A percentile compares a stretch with the other conserved stretches of the same genome.
Conservation (phyloP, 2,113 vertebrate genomes). For the Hemiscyllium ocellatum region DNA sequence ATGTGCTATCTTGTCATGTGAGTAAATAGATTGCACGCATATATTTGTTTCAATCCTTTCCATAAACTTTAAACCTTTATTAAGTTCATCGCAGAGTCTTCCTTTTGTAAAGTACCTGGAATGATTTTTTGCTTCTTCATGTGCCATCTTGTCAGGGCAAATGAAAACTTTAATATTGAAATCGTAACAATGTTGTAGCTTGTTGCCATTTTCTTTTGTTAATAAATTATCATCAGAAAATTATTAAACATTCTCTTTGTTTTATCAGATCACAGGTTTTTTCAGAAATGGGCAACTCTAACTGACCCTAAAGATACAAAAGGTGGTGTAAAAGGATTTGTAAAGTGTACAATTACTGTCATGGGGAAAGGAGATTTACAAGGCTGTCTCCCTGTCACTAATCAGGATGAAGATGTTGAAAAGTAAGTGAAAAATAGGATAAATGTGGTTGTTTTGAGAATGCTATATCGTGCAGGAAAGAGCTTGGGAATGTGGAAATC, state of each 20-base stretch:
- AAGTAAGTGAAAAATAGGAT: conserved; percentile 58
- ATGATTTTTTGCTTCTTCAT: neutral
- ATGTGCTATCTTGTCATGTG: too few relatives aligned
- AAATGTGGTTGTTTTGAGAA: neutral
- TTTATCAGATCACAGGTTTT: conserved; percentile 76
- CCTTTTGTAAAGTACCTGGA: neutral
- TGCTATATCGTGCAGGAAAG: neutral
- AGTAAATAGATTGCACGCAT: neutral
- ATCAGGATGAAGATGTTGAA: conserved; percentile 72
- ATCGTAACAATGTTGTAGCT: neutral
- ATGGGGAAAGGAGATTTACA: conserved; percentile 66
- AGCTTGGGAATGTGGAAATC: neutral
- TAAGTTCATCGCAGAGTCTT: neutral
- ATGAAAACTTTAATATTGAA: neutral
- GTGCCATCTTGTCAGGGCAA: neutral
- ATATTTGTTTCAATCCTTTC: neutral
- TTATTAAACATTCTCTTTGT: conserved; percentile 25
- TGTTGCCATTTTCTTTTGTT: neutral
- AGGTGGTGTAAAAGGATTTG: conserved; percentile 79
- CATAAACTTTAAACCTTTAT: neutral
- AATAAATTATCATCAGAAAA: neutral
- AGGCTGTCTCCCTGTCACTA: conserved; percentile 50
- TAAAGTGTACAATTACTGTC: conserved; percentile 76
- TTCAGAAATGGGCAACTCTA: conserved; percentile 88
- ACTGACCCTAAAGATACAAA: conserved; percentile 77